phyloP scores from a whole-genome alignment of 2,888 invertebrate genomes.

The Drosophila testacea region DNA sequence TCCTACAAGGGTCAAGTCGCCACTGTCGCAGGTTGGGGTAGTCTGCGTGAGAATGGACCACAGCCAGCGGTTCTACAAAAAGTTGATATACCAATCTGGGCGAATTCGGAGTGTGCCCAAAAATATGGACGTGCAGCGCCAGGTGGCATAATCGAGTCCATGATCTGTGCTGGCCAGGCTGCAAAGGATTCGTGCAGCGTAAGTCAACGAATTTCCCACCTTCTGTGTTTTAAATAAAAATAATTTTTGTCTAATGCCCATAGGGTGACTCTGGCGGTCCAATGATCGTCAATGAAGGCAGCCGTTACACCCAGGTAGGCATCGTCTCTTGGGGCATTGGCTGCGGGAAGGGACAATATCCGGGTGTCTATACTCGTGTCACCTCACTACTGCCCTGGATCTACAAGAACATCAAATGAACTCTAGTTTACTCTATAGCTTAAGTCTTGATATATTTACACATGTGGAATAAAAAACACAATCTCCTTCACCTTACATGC shows the following conservation, averaged over 20 bases:
- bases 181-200: conserved; percentile 96
- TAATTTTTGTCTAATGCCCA: conserved; percentile 2
- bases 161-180: conserved; percentile 94
- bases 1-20: conserved; percentile 90
- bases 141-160: conserved; percentile 94
- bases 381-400: conserved; percentile 95
- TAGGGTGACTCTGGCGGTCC: conserved; percentile 96
- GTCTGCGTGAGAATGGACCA: conserved; percentile 89
- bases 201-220: conserved; percentile 84
- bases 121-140: conserved; percentile 94
- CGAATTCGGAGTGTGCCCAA: conserved; percentile 90
- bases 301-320: conserved; percentile 93
- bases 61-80: conserved; percentile 93
- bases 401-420: conserved; percentile 90
- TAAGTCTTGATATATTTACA: conserved; percentile 78
- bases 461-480: conserved; percentile 61
- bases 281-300: conserved; percentile 91
- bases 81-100: conserved; percentile 94
- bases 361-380: conserved; percentile 95
- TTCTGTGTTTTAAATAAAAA: not conserved
- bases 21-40: conserved; percentile 96
- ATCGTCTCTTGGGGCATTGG: conserved; percentile 97
- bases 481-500: conserved; percentile 7
- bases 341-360: conserved; percentile 95
- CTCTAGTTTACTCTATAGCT: conserved; percentile 50